Percentiles rank a stretch among this genome's conserved stretches.
Evolutionary conservation across 2,113 vertebrate species (phyloP).

Genomic region (Seriola aureovittata): DNA sequence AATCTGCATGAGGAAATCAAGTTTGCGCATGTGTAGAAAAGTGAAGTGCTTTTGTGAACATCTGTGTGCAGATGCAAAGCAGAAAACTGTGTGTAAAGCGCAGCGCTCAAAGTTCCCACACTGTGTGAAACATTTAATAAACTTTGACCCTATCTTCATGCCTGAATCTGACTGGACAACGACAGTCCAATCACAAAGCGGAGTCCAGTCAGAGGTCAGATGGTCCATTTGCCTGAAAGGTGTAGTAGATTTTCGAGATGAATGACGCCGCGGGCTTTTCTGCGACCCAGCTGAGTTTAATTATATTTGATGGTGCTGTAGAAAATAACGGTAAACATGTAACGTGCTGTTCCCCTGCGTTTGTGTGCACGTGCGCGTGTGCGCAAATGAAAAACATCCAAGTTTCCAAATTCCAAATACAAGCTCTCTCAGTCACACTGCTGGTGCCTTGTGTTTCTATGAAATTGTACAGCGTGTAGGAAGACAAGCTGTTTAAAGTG

Average conservation of each 20-base stretch:
- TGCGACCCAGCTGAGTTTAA: neutral
- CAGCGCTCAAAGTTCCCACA: neutral
- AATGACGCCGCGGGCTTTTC: neutral
- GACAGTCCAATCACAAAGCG: too few species aligned
- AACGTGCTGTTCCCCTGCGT: neutral
- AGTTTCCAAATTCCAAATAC: conserved; percentile 6
- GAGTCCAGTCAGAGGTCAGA: neutral
- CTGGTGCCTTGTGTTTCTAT: conserved; percentile 16
- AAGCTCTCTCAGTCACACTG: neutral
- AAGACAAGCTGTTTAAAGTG: conserved; percentile 45
- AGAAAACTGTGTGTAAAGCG: neutral
- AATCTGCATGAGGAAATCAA: neutral
- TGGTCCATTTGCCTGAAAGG: neutral
- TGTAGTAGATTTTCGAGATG: neutral
- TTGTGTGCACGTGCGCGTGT: neutral
- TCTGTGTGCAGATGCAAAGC: too few species aligned
- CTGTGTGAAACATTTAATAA: neutral
- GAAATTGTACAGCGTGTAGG: conserved; percentile 41
- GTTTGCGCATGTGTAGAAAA: neutral
- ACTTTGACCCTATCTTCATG: neutral
- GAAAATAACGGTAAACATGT: neutral
- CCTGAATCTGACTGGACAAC: neutral
- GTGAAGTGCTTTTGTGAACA: too few species aligned
- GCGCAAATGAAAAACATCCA: neutral
- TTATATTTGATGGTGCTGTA: neutral